Evolutionary conservation across 1,140 invertebrate genomes (phyloP), one percentile per base, ranked within the genome.

Genomic region (Ceratosolen solmsi): DNA sequence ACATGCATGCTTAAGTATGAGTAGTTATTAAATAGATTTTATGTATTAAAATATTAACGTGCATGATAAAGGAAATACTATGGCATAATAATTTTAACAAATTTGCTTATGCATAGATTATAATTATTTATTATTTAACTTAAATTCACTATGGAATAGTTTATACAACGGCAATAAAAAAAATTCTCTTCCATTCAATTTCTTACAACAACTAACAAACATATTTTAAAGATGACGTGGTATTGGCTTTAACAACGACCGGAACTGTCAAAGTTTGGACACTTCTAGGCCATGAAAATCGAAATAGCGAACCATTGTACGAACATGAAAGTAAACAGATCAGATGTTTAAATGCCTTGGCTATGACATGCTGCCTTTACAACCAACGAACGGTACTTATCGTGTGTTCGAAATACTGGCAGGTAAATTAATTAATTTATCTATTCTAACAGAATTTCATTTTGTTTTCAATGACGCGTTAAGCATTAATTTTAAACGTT

Each of bases 251-350:
- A 65, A 98, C 98, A 15, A 98, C 98, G 54, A 98, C 98, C 20
- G 99, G 99, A 49, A 98, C 97, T 71, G 97, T 99, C 8, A 99
- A 99, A 93, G 96, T 99, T 0, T 99, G 99, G 99, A 99, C 98
- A 0, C 92, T 99, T 3, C 92, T 95, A 51, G 97, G 97, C 8
- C 94, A 96, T 82, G 98, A 99, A 89, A 95, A 96, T 85, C 97
- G 96, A 86, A 95, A 96, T 85, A 94, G 94, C 15, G 95, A 97
- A 87, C 95, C 96, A 0, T 94, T 99, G 49, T 98, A 97, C 89
- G 99, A 99, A 91, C 97, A 99, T 91, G 99, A 99, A 90, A 99
- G 97, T 46, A 99, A 99, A 91, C 96, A 98, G 89, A 98, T 99
- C 54, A 94, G 96, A 20, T 98, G 98, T 88, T 90, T 98, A 13